A percentile compares a stretch with the other conserved stretches of the same genome.
phyloP scores from a whole-genome alignment of 2,888 invertebrate genomes.

The Trissolcus japonicus region DNA sequence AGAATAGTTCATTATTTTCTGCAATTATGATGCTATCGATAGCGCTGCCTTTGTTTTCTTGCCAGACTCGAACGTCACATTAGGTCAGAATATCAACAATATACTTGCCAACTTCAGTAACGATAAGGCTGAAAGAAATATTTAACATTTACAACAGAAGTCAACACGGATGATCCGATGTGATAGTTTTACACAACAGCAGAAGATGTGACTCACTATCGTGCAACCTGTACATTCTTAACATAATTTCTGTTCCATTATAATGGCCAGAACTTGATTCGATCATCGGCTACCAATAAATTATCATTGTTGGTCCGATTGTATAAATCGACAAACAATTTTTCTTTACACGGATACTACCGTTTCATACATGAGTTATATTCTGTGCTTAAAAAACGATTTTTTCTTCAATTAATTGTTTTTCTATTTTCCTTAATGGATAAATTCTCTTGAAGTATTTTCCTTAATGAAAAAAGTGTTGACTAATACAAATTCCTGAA shows the following conservation, averaged over 20 bases:
- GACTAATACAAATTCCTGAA: too few species aligned
- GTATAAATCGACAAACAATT: too few species aligned
- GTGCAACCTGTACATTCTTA: background rate
- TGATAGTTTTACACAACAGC: constrained; percentile 25
- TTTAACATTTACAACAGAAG: constrained; percentile 15
- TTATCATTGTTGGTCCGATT: too few species aligned
- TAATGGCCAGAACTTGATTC: too few species aligned
- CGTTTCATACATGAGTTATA: too few species aligned
- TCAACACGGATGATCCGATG: constrained; percentile 10
- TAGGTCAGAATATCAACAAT: constrained; percentile 46
- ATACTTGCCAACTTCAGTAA: constrained; percentile 31
- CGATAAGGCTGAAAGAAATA: constrained; percentile 43
- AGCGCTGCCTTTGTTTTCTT: constrained; percentile 45
- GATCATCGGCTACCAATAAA: too few species aligned
- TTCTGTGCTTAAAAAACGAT: too few species aligned
- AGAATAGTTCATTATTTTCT: constrained; percentile 44
- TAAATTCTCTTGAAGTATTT: too few species aligned
- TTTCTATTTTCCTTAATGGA: too few species aligned
- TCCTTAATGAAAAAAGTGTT: too few species aligned
- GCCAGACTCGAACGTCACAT: constrained; percentile 39
- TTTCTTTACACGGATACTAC: too few species aligned
- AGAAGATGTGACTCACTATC: background rate
- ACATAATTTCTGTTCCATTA: constrained; percentile 20
- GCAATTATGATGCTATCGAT: constrained; percentile 50
- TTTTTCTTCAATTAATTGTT: too few species aligned